Percentiles rank a stretch among this genome's conserved stretches.
Conservation (phyloP, 2,113 vertebrate species). For the Pontoporia blainvillei region DNA sequence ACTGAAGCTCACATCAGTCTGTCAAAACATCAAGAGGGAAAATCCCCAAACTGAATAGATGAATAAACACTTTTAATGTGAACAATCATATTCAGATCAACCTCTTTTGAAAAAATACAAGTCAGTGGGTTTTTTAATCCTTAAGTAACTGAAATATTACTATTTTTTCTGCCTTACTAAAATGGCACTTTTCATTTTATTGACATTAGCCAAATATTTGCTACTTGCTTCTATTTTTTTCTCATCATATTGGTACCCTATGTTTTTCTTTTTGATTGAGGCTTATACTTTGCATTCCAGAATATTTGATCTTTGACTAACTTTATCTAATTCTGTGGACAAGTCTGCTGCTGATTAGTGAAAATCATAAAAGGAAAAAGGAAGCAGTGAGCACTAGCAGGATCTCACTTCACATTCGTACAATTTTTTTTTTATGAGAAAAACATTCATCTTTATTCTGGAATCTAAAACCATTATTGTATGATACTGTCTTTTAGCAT, state of each 20-base stretch:
- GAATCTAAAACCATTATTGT: conserved; percentile 42
- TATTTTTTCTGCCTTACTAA: conserved; percentile 50
- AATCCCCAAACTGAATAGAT: conserved; percentile 67
- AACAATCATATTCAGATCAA: conserved; percentile 66
- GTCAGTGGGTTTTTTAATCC: conserved; percentile 55
- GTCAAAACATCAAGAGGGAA: conserved; percentile 71
- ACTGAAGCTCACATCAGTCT: conserved; percentile 67
- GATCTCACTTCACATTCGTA: not conserved
- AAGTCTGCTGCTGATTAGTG: conserved; percentile 20
- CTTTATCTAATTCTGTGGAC: conserved; percentile 15
- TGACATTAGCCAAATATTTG: not conserved
- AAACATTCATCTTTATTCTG: conserved; percentile 57
- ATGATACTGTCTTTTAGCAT: conserved; percentile 16
- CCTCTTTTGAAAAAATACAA: conserved; percentile 68
- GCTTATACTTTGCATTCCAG: not conserved
- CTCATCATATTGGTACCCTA: not conserved
- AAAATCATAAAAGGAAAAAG: conserved; percentile 21
- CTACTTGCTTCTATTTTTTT: conserved; percentile 1
- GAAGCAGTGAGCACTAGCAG: conserved; percentile 14
- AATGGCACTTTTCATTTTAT: conserved; percentile 58
- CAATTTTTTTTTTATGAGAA: conserved; percentile 52
- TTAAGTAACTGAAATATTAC: conserved; percentile 55
- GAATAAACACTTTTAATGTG: conserved; percentile 71
- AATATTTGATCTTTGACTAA: not conserved
- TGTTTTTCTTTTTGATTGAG: not conserved